Base-by-base conservation (phyloP, 2,113 vertebrate species). In the Psilopogon haemacephalus region DNA sequence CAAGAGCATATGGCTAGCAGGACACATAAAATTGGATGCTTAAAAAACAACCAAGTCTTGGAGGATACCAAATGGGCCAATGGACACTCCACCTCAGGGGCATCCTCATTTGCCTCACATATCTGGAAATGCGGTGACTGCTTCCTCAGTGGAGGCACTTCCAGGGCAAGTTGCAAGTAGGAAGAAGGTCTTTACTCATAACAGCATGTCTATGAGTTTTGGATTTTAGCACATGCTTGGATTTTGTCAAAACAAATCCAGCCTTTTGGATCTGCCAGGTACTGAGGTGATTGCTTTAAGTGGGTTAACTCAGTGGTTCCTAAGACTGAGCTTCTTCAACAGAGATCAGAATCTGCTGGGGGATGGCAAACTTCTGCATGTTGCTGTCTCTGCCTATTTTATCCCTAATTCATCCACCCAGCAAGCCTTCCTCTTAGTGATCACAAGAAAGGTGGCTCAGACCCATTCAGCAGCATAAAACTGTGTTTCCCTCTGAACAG, bases 71-170 rank as follows among this genome's bases (percentile, higher is more conserved):
- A 78, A 90, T 5, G 18, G 50, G 27, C 62, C 32, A 4, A 74
- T 1, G 42, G 64, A 59, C n/a, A 48, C 16, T 40, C 32, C 33
- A 54, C n/a, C 38, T 70, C 1, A 0, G 73, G 38, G 12, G 26
- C n/a, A 72, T 38, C 44, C 59, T 84, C 52, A 55, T 68, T 32
- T 70, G 42, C 44, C 28, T 14, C 8, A 1, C 8, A 60, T 56
- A 30, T 55, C 38, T 88, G 75, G 65, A 77, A 88, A 75, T 2
- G 5, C 1, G 0, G 21, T n/a, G 30, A 26, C 72, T 75, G 35
- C 27, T 68, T 92, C 84, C 50, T 73, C 1, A 0, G 27, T 10
- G 13, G 19, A 72, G 10, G 21, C 50, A 38, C 8, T 75, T 60
- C 30, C 63, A 52, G 62, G 19, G 24, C 40, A 85, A 64, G 40